Conservation (phyloP, 2,113 vertebrate species). For the Isurus oxyrinchus region DNA sequence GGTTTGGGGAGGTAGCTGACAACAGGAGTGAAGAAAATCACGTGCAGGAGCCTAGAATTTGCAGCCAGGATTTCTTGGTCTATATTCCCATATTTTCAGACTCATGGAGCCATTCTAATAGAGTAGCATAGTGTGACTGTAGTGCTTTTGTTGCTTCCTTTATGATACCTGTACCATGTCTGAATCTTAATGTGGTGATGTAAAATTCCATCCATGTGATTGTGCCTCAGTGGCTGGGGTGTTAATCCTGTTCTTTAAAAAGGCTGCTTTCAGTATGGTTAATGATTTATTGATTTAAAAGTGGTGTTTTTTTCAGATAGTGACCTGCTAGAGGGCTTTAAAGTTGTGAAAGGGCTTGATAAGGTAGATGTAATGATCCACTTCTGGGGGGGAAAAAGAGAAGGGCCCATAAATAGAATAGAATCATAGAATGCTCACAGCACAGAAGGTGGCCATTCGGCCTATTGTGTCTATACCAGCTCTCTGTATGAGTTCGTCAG, state of each 20-base stretch:
- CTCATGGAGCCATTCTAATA: no score
- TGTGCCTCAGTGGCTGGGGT: not conserved
- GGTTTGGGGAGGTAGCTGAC: not conserved
- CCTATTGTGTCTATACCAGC: no score
- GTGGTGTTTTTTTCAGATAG: not conserved
- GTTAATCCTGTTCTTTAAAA: not conserved
- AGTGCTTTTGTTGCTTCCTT: not conserved
- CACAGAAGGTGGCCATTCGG: no score
- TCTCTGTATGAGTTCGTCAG: no score
- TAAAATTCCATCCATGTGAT: not conserved
- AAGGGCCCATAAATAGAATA: not conserved
- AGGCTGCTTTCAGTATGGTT: not conserved
- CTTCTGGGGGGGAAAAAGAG: not conserved
- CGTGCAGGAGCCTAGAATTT: no score
- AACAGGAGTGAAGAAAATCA: no score
- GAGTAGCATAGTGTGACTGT: not conserved
- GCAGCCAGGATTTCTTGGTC: not conserved
- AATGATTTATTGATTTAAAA: not conserved
- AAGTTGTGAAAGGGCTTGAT: not conserved
- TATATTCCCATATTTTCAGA: not conserved
- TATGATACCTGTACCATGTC: not conserved
- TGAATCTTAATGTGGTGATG: not conserved
- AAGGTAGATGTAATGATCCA: not conserved
- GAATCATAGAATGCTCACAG: no score
- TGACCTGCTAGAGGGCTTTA: not conserved